Evolutionary conservation across 2,797 vertebrate species (phyloP), one percentile per base, ranked within the genome.

Genomic region (Microctenopoma lineatum): DNA sequence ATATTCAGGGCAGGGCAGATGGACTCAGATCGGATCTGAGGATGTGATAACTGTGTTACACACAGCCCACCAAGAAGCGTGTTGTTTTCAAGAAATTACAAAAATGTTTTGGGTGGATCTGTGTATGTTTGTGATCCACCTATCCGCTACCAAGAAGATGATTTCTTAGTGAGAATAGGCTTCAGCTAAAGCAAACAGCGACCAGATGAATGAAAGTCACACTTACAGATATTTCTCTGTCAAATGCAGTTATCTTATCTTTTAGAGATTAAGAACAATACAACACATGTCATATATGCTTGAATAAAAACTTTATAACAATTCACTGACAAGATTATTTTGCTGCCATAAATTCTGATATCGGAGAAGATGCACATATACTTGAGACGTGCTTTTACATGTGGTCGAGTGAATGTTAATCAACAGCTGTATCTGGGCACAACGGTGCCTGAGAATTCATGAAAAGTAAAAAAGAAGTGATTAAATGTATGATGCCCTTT

Each of bases 11-110:
- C 9, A 61, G 50, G 25, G 13, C 46, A 77, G 56, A 66, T 44
- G 58, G 50, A 8, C 27, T 64, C 47, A 48, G 55, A 65, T 50
- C 21, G 27, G 55, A 65, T 50, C 21, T 32, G 51, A 69, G 47
- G 45, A 50, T 61, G 44, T 47, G 58, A 52, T 51, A 18, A 34
- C 26, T 59, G 16, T 12, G 14, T 41, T 38, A 7, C 1, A 4
- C n/a, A 5, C 9, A 38, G 36, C 11, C 50, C 7, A 4, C 39
- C 26, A 15, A 45, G 14, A 63, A 36, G 0, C 3, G 12, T 46
- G 18, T 38, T 59, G 54, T 52, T 78, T 59, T 46, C 0, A 5
- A 50, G 12, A 21, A 50, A 63, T 51, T 47, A 13, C 16, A 27
- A 16, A 21, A 11, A n/a, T 59, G 18, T 34, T 71, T 60, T 55